A percentile compares a stretch with the other conserved stretches of the same genome.
These are phyloP conservation scores for Hybos culiciformis DNA, from an alignment of 2,888 invertebrate genomes.

Conservation along the genomic window DNA sequence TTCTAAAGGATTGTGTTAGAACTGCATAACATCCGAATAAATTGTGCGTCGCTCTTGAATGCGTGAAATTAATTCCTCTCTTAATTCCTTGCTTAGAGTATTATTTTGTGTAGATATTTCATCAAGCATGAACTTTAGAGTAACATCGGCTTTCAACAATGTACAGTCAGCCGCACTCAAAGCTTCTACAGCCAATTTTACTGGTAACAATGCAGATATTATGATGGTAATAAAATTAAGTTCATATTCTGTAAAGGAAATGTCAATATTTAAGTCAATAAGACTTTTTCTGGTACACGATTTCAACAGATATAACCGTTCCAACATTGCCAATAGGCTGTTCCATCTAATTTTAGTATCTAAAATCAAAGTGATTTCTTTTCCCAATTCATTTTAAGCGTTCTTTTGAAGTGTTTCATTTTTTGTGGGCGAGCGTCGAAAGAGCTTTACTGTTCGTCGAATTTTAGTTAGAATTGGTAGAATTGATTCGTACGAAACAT, in stretches of 20 bases:
- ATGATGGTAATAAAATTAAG: background rate
- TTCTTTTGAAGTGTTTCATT: background rate
- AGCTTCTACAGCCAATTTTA: conserved; percentile 1
- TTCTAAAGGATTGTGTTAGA: background rate
- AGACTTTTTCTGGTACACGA: background rate
- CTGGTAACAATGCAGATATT: background rate
- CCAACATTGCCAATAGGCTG: conserved; percentile 5
- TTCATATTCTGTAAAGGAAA: background rate
- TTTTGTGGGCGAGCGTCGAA: background rate
- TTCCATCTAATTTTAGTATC: conserved; percentile 12
- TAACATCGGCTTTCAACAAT: no score
- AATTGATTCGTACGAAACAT: background rate
- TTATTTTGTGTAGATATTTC: background rate
- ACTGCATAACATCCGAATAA: background rate
- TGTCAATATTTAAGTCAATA: background rate
- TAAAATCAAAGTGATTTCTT: no score
- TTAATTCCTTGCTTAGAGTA: background rate
- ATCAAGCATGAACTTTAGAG: background rate
- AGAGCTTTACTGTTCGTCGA: background rate
- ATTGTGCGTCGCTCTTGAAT: background rate
- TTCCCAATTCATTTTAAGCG: conserved; percentile 5
- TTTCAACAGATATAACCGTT: background rate
- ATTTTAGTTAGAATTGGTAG: background rate
- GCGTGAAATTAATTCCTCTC: background rate
- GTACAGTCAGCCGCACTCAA: background rate